Evolutionary conservation across 1,140 invertebrate species (phyloP), one percentile per base, ranked within the genome.

Genomic region (Caenorhabditis tropicalis): DNA sequence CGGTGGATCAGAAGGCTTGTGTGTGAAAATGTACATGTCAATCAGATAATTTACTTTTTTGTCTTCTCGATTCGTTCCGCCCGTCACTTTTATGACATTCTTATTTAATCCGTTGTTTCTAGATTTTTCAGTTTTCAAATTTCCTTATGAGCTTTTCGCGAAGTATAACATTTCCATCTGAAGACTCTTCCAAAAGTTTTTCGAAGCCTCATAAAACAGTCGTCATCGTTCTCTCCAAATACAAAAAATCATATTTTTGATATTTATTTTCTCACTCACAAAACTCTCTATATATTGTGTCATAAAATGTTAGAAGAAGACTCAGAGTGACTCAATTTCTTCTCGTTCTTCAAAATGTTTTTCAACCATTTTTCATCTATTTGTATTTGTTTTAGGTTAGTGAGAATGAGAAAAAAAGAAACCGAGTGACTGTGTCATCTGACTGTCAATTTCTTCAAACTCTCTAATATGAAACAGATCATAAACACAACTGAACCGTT

Each of bases 221-320:
- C n/a, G 43, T 46, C 16, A 46, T 56, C 21, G 9, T 24, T 27
- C 7, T 56, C 53, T 27, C 21, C 53, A 56, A 56, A 21, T 56
- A n/a, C 53, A 56, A 21, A 56, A 56, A 56, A 56, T 27, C 21
- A 58, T 12, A 27, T 12, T 58, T 58, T 58, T 39, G 31, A 65
- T 65, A 33, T 74, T 74, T 43, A 74, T 74, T 74, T 74, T 74
- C 65, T 74, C 65, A 74, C 65, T 74, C 65, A 74, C 65, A 74
- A 74, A 74, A 74, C 36, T 74, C 36, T 43, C 15, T 46, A 74
- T 46, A 19, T 24, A 43, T 24, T 43, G 2, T 33, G 12, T n/a
- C 10, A 65, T 33, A 65, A n/a, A 65, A n/a, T 19, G 36, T 1
- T 15, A 74, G 16, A 74, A 74, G 29, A 56, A 51, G 19, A 21